Conservation (phyloP, 23 tunicate species). For the Diplosoma virens region DNA sequence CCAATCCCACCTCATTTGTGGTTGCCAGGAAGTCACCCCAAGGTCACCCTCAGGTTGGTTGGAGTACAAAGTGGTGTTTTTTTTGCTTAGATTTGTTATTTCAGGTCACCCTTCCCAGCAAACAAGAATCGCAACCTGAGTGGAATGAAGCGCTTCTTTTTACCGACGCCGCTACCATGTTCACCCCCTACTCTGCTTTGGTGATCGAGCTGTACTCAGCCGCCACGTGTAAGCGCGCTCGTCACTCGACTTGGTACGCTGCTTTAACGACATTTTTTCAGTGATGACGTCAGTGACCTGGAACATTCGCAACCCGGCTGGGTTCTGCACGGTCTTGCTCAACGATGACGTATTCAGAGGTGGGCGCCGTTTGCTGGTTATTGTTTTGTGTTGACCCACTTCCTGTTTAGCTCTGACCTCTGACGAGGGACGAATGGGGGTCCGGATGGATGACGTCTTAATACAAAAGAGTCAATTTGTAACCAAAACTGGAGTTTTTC, state of each 20-base stretch:
- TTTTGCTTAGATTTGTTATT: not conserved
- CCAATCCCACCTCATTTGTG: slow-evolving; percentile 70
- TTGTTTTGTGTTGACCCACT: not conserved
- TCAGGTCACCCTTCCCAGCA: slow-evolving; percentile 62
- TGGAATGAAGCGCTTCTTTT: slow-evolving; percentile 87
- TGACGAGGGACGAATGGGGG: slow-evolving; percentile 73
- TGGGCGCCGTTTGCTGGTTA: not conserved
- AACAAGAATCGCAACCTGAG: slow-evolving; percentile 42
- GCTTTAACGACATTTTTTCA: too few relatives aligned
- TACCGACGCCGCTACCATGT: slow-evolving; percentile 82
- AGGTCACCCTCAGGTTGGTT: slow-evolving; percentile 77
- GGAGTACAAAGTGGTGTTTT: not conserved
- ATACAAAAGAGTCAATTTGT: slow-evolving; percentile 51
- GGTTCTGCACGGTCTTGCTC: slow-evolving; percentile 60
- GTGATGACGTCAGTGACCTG: slow-evolving; percentile 81
- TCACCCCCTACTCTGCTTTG: slow-evolving; percentile 76
- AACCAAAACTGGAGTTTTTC: slow-evolving; percentile 42
- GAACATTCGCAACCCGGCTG: slow-evolving; percentile 77
- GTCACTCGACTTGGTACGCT: too few relatives aligned
- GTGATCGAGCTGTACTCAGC: slow-evolving; percentile 80
- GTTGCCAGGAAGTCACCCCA: slow-evolving; percentile 47
- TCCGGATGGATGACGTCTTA: slow-evolving; percentile 66
- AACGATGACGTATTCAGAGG: slow-evolving; percentile 74
- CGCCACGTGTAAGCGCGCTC: slow-evolving; percentile 44
- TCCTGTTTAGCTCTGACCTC: slow-evolving; percentile 57